Evolutionary conservation across 2,797 vertebrate species (phyloP), one percentile per base, ranked within the genome.

Genomic region (Loriculus beryllinus): DNA sequence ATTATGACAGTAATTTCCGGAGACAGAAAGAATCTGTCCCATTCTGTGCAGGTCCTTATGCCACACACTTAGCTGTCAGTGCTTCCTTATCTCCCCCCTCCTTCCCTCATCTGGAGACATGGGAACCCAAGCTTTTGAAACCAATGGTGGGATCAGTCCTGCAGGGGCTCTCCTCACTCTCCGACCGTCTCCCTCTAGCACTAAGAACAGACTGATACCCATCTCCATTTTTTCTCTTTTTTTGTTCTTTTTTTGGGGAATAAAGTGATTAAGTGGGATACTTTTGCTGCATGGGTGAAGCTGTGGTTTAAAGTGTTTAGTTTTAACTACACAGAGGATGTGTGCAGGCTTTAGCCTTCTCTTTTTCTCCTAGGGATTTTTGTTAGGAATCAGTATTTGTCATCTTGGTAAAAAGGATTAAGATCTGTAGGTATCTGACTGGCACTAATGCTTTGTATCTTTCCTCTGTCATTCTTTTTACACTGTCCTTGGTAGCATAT

Each of bases 131-230:
- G 65, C 63, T 75, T 10, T 45, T 60, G 89, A 56, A 89, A 10
- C 12, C 11, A 15, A 40, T 9, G 25, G 67, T 43, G 59, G 51
- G 63, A 68, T 91, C 63, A 70, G 77, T 86, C 74, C 87, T 94
- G 89, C 77, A 92, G 89, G 56, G 65, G 45, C 42, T 87, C 40
- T 67, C 45, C 1, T 62, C 3, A 11, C 82, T 90, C 82, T 75
- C 90, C 84, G n/a, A n/a, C n/a, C n/a, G 45, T 92, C 74, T 95
- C 87, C 90, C 88, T 92, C 90, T 92, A 69, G 59, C 71, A 81
- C 59, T 74, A 19, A 64, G 56, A 54, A 33, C 47, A 47, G 40
- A 28, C 52, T 69, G 91, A 86, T 40, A 70, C 0, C 56, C 35
- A 3, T 62, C 47, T 42, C 76, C 23, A 3, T 25, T 69, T 49